phyloP scores from a whole-genome alignment of 2,888 invertebrate genomes.

The Rapana venosa region DNA sequence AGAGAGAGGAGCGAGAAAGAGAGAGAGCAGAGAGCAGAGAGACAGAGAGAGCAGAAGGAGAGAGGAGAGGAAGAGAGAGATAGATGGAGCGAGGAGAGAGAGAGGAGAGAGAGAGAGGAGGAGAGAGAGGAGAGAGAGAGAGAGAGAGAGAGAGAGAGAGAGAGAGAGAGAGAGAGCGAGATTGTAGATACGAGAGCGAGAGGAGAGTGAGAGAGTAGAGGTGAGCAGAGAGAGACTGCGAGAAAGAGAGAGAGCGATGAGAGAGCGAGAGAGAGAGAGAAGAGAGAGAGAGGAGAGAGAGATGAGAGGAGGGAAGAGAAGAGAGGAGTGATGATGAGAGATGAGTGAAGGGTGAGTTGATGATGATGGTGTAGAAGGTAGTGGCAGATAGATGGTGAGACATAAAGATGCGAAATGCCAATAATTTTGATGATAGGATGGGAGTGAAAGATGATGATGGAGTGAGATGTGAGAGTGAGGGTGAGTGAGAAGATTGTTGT shows the following conservation, averaged over 20 bases:
- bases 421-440: too few relatives aligned
- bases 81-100: background rate
- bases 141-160: constrained; percentile 6
- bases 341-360: too few relatives aligned
- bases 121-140: background rate
- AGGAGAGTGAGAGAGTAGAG: background rate
- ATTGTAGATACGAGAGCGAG: background rate
- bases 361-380: too few relatives aligned
- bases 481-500: too few relatives aligned
- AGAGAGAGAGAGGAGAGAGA: too few relatives aligned
- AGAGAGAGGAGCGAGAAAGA: background rate
- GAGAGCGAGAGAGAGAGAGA: background rate
- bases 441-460: too few relatives aligned
- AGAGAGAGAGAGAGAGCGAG: background rate
- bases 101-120: background rate
- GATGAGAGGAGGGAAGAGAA: too few relatives aligned
- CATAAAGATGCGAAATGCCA: too few relatives aligned
- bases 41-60: background rate
- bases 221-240: background rate
- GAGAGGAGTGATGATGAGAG: too few relatives aligned
- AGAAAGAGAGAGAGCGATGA: background rate
- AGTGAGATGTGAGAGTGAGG: too few relatives aligned
- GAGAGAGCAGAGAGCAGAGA: background rate
- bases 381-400: too few relatives aligned
- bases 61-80: background rate